A percentile compares a stretch with the other conserved stretches of the same genome.
phyloP scores from a whole-genome alignment of 2,113 vertebrate species.

The Circaetus cinerascens region DNA sequence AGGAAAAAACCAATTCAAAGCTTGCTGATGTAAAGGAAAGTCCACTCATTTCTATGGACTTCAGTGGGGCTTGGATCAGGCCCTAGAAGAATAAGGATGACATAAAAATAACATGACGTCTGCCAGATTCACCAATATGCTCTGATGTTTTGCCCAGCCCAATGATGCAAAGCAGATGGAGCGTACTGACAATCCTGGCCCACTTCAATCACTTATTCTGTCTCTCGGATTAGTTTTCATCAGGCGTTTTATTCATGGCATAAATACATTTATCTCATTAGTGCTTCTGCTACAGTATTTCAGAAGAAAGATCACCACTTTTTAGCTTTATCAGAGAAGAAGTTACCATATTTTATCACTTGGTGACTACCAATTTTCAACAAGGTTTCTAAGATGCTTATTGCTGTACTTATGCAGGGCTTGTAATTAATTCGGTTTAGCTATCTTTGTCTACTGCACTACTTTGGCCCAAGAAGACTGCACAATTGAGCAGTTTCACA shows the following conservation, averaged over 20 bases:
- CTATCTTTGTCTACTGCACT: background rate
- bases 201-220: constrained; percentile 6
- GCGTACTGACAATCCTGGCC: constrained; percentile 44
- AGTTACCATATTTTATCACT: background rate
- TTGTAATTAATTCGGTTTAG: background rate
- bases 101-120: constrained; percentile 67
- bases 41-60: constrained; percentile 46
- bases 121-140: constrained; percentile 64
- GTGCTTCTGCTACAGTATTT: background rate
- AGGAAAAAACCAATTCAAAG: constrained; percentile 6
- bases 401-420: background rate
- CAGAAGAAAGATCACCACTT: background rate
- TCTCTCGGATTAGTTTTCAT: constrained; percentile 38
- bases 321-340: background rate
- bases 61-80: constrained; percentile 41
- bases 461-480: background rate
- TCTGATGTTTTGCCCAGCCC: constrained; percentile 63
- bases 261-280: constrained; percentile 54
- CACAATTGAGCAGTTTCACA: background rate
- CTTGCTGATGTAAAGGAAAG: constrained; percentile 49
- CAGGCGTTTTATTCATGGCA: constrained; percentile 23
- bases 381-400: background rate
- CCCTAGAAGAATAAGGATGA: constrained; percentile 58
- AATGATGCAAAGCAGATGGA: constrained; percentile 65
- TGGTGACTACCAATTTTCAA: background rate